These are phyloP conservation scores for Platypus cylindrus DNA, from an alignment of 2,888 invertebrate genomes.

Conservation along the genomic window DNA sequence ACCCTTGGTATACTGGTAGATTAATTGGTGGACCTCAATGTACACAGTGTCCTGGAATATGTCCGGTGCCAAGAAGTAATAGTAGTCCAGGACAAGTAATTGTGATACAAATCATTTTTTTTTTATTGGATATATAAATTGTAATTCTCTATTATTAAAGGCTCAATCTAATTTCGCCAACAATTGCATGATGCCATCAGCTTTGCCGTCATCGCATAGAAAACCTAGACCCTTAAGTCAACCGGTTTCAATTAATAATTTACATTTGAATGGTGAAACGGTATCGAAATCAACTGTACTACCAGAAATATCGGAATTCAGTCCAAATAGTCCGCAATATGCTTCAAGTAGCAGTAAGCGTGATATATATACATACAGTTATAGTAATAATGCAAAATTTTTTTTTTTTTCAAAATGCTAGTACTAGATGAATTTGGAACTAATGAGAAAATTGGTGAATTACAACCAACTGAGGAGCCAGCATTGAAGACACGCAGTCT, in stretches of 20 bases:
- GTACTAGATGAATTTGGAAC: slow-evolving; percentile 49
- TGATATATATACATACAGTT: not conserved
- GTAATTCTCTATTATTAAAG: slow-evolving; percentile 7
- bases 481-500: slow-evolving; percentile 50
- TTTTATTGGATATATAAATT: not conserved
- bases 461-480: slow-evolving; percentile 36
- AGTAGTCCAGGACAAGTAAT: slow-evolving; percentile 29
- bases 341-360: slow-evolving; percentile 55
- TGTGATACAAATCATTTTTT: not conserved
- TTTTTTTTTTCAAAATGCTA: slow-evolving; percentile 20
- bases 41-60: slow-evolving; percentile 34
- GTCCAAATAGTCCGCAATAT: slow-evolving; percentile 42
- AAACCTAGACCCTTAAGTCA: slow-evolving; percentile 36
- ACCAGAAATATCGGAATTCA: slow-evolving; percentile 41
- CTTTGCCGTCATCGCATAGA: slow-evolving; percentile 19
- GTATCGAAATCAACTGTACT: slow-evolving; percentile 30
- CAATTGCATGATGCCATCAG: not conserved
- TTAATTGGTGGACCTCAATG: slow-evolving; percentile 31
- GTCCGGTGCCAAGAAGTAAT: slow-evolving; percentile 34
- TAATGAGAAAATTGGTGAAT: slow-evolving; percentile 28
- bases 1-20: slow-evolving; percentile 31
- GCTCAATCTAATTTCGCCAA: slow-evolving; percentile 8
- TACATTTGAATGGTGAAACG: slow-evolving; percentile 27
- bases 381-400: not conserved
- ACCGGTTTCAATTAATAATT: slow-evolving; percentile 31